Conservation (phyloP, 92 coral and sea anemone genomes). For the Porites cylindrica region DNA sequence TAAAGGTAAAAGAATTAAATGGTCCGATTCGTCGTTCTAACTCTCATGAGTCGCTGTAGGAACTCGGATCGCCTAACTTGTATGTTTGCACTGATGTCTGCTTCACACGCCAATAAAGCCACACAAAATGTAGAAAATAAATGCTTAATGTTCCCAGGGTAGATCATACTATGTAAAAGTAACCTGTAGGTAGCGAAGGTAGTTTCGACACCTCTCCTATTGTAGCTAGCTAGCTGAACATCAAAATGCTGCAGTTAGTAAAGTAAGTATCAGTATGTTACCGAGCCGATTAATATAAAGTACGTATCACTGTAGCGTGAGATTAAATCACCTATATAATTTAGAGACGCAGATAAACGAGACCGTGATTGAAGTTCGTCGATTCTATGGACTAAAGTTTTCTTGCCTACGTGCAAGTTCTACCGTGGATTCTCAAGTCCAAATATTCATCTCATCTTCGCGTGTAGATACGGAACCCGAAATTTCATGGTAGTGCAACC, state of each 20-base stretch:
- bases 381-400: too few relatives aligned
- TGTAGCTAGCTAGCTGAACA: too few relatives aligned
- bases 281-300: neutral
- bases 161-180: neutral
- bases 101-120: neutral
- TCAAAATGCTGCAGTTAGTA: too few relatives aligned
- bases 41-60: too few relatives aligned
- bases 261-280: neutral
- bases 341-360: too few relatives aligned
- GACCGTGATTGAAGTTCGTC: too few relatives aligned
- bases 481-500: neutral
- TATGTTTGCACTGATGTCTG: neutral
- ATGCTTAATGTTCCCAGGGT: slow-evolving; percentile 10
- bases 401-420: too few relatives aligned
- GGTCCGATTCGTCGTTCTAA: neutral
- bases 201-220: too few relatives aligned
- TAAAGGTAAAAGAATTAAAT: slow-evolving; percentile 33
- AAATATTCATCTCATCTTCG: neutral
- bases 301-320: neutral
- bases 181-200: too few relatives aligned
- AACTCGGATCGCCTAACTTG: neutral
- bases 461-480: neutral
- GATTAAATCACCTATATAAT: neutral
- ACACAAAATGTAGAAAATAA: neutral
- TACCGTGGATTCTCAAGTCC: too few relatives aligned